Evolutionary conservation across 2,113 vertebrate species (phyloP), one percentile per base, ranked within the genome.

Genomic region (Hiodon alosoides): DNA sequence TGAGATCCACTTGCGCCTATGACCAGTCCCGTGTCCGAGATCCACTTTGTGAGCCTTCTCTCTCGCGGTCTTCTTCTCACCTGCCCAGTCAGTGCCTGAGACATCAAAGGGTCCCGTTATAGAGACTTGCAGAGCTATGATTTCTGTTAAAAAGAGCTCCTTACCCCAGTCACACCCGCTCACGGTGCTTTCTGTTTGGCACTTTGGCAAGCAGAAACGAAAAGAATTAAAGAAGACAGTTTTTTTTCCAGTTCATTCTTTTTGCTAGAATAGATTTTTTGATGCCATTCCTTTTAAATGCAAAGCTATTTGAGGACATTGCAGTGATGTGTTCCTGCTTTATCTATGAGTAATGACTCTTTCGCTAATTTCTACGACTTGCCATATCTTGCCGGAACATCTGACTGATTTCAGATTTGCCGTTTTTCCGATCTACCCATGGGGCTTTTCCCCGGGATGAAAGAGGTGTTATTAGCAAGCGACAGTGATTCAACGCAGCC

Each of bases 401-500:
- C 86, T 86, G 84, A 90, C 84, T 81, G 85, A 85, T 89, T 87
- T 83, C 83, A 87, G 87, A 88, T 85, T 81, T 88, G 89, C 88
- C 89, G 90, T 91, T 91, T 90, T 88, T 89, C 87, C 85, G 85
- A 81, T 77, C 77, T 79, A 79, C 68, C 79, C 81, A 87, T 86
- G 84, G 81, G 60, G 84, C 87, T 85, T 83, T 80, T 86, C 87
- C 81, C 82, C 79, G 88, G 90, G 91, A 92, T 89, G 81, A 87
- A 92, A 86, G 87, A 92, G 81, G 85, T 89, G 87, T 92, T 92
- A 90, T 93, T 91, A 89, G 81, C 85, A 83, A 74, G 4, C 86
- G 91, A 92, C 90, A 85, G 83, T 85, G 87, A 91, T 89, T 83
- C 89, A 89, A 85, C 83, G 78, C 82, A 84, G 85, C 83, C 90